Base-by-base conservation (phyloP, 2,113 vertebrate species). In the Heterotis niloticus region DNA sequence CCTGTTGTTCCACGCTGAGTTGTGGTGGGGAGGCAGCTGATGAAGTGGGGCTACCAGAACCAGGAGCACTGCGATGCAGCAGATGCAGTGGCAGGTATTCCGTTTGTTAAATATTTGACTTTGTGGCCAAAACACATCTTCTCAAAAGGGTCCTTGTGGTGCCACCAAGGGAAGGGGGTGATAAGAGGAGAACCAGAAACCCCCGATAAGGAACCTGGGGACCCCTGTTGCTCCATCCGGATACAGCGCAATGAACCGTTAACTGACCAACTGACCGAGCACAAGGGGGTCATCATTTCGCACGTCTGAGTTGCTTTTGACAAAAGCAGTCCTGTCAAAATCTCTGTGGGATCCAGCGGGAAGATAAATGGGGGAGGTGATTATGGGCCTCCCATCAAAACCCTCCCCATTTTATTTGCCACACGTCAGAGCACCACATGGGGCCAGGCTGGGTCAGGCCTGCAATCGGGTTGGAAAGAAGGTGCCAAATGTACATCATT, bases 331-430 rank as follows among this genome's bases (percentile, higher is more conserved):
- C 29, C 51, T 77, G 75, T 80, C 73, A 56, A 62, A 44, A 80
- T 77, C 72, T 68, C 66, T 72, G 52, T 1, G 72, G 77, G 68
- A 28, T 59, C 74, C 72, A 72, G 73, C 83, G n/a, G 62, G 67
- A 80, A 78, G 81, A 71, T 65, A 76, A 76, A 76, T 76, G 26
- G 73, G 56, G 24, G 82, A 26, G 78, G 62, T 78, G 75, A 84
- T 73, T 70, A 70, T 75, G 73, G 64, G 17, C 65, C 67, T 52
- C 44, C 73, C 56, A 56, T 16, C 14, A 44, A 44, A 44, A 44
- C n/a, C 65, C 67, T 52, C 44, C 73, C 64, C 64, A 7, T 54
- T 52, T 68, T 57, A 52, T 59, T 18, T 18, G 73, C 54, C 28
- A 51, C 51, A 34, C 28, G 52, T 44, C 67, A 44, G 65, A 26